A percentile compares a stretch with the other conserved stretches of the same genome.
Evolutionary conservation across 1,140 invertebrate species (phyloP).

Genomic region (Brachionus koreanus): DNA sequence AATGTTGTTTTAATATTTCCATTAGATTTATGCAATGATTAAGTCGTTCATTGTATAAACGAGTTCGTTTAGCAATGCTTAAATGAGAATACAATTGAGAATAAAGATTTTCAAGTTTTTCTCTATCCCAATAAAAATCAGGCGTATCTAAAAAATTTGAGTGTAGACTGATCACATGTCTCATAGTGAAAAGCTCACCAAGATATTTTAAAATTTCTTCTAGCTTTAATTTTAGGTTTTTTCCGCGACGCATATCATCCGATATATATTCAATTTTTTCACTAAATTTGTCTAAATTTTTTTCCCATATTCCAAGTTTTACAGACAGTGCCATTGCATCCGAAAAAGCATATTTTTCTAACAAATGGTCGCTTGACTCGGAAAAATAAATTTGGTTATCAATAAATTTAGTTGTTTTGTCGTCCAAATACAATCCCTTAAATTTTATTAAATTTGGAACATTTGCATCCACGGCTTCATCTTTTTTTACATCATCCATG

Average conservation of each 20-base stretch:
- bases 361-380: conserved; percentile 46
- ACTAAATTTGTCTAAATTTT: conserved; percentile 35
- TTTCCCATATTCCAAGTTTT: conserved; percentile 46
- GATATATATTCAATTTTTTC: conserved; percentile 41
- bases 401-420: background rate
- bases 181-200: conserved; percentile 80
- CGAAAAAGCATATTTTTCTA: conserved; percentile 76
- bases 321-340: conserved; percentile 81
- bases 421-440: background rate
- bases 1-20: conserved; percentile 76
- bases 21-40: conserved; percentile 85
- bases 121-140: conserved; percentile 94
- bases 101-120: conserved; percentile 63
- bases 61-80: conserved; percentile 75
- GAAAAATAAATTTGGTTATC: conserved; percentile 41
- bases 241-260: conserved; percentile 70
- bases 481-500: conserved; percentile 51
- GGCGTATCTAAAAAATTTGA: conserved; percentile 88
- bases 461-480: conserved; percentile 48
- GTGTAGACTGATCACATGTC: conserved; percentile 53
- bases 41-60: conserved; percentile 88
- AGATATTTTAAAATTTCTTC: conserved; percentile 77
- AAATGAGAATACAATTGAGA: conserved; percentile 75
- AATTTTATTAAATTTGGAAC: conserved; percentile 45
- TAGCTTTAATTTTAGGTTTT: conserved; percentile 66